Evolutionary conservation across 2,797 vertebrate genomes (phyloP), one percentile per base, ranked within the genome.

Genomic region (Limnodromus scolopaceus): DNA sequence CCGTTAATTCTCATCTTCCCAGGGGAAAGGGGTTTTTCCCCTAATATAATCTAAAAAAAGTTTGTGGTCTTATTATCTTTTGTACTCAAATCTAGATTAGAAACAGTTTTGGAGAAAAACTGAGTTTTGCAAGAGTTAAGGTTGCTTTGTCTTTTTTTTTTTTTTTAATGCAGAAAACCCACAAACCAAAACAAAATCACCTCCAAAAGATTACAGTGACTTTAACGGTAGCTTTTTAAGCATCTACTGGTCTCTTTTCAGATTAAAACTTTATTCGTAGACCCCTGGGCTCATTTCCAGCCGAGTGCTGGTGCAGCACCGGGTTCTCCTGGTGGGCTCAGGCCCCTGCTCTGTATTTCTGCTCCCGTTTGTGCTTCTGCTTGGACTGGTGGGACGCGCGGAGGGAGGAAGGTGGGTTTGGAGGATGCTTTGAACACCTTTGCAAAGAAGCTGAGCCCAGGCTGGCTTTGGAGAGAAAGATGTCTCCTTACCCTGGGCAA

Each of bases 231-330:
- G n/a, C n/a, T 82, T 71, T 75, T 13, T 41, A 22, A 4, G 24
- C 27, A 9, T 6, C 39, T 4, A 0, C 32, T 10, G 45, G 4
- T 24, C 12, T 45, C 36, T 30, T 23, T 49, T 25, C 16, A 41
- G 16, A 20, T n/a, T 32, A 30, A 51, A 60, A 13, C 53, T 46
- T 38, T 2, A 22, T 1, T 38, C 4, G 0, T 2, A 0, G 28
- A 14, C 71, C 20, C 8, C 53, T 53, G 3, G 2, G 63, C 75
- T 28, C 1, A 6, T 55, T 89, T 79, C 58, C 82, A 79, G 34
- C 77, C 0, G 2, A 32, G 58, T 0, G 1, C 53, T 25, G 55
- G 17, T 32, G 43, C 34, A 10, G 75, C 41, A 28, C 49, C 28
- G 27, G 16, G 48, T 10, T 49, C 25, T n/a, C 51, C 46, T 2